These are phyloP conservation scores for Pogona vitticeps DNA, from an alignment of 2,113 vertebrate genomes.

Conservation along the genomic window DNA sequence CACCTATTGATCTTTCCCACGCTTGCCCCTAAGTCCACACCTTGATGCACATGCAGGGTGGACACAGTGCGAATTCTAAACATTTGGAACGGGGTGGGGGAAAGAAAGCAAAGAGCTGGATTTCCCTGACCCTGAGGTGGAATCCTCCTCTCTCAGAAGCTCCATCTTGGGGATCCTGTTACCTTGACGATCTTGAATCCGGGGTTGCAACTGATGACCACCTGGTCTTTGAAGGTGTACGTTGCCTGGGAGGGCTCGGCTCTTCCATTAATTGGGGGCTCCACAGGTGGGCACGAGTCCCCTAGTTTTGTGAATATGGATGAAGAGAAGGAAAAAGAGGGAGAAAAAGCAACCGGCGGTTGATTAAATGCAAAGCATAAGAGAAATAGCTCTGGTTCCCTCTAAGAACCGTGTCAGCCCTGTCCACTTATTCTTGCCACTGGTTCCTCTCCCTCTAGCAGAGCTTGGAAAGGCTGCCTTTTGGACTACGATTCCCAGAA, in stretches of 20 bases:
- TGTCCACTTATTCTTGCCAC: not conserved
- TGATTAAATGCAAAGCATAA: not conserved
- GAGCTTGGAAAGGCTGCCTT: too few relatives aligned
- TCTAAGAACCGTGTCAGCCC: too few relatives aligned
- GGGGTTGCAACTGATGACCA: constrained; percentile 85
- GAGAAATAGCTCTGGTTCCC: not conserved
- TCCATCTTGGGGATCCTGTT: accelerated
- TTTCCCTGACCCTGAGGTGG: not conserved
- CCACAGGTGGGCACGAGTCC: constrained; percentile 78
- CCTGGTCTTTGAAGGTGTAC: constrained; percentile 91
- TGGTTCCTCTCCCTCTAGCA: not conserved
- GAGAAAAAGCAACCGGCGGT: constrained; percentile 5
- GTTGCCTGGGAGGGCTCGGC: constrained; percentile 85
- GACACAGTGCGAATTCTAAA: too few relatives aligned
- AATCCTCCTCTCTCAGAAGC: not conserved
- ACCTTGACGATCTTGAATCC: constrained; percentile 90
- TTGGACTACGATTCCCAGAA: too few relatives aligned
- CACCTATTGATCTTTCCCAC: too few relatives aligned
- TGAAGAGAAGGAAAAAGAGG: constrained; percentile 18
- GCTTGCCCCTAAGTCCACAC: too few relatives aligned
- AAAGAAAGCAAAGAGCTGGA: too few relatives aligned
- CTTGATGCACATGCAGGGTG: too few relatives aligned
- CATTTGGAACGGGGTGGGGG: too few relatives aligned
- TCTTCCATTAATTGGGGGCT: constrained; percentile 76
- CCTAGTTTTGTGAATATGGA: constrained; percentile 70